phyloP scores from a whole-genome alignment of 2,888 invertebrate genomes.

The Omphaloscelis lunosa region DNA sequence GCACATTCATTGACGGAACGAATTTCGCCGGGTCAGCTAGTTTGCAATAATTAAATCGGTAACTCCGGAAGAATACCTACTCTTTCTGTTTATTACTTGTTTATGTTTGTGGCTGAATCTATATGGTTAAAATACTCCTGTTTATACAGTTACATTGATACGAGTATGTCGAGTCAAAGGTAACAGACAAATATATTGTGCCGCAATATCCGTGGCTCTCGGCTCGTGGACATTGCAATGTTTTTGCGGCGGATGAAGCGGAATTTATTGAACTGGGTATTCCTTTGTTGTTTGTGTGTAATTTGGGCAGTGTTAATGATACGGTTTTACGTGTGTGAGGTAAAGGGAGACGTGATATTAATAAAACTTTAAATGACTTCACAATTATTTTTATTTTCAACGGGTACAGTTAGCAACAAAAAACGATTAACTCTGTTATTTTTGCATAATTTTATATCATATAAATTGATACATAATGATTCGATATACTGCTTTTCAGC shows the following conservation, averaged over 20 bases:
- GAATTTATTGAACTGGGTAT: not conserved
- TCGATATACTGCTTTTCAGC: not conserved
- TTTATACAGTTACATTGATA: not conserved
- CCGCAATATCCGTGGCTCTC: constrained; percentile 24
- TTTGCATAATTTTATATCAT: not conserved
- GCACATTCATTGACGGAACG: no score
- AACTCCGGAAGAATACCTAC: not conserved
- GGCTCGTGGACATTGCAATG: not conserved
- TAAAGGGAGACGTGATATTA: not conserved
- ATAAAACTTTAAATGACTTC: not conserved
- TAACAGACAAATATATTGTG: not conserved
- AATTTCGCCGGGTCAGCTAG: no score
- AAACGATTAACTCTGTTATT: not conserved
- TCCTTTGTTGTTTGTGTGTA: not conserved
- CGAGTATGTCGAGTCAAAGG: not conserved
- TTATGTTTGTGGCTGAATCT: not conserved
- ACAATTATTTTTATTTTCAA: not conserved
- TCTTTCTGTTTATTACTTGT: not conserved
- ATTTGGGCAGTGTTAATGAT: constrained; percentile 2
- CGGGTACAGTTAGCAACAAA: not conserved
- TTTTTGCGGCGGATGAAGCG: not conserved
- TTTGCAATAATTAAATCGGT: not conserved
- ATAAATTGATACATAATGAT: not conserved
- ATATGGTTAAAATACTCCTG: not conserved
- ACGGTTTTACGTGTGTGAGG: not conserved